phyloP scores from a whole-genome alignment of 2,113 vertebrate genomes.

The Heloderma charlesbogerti region DNA sequence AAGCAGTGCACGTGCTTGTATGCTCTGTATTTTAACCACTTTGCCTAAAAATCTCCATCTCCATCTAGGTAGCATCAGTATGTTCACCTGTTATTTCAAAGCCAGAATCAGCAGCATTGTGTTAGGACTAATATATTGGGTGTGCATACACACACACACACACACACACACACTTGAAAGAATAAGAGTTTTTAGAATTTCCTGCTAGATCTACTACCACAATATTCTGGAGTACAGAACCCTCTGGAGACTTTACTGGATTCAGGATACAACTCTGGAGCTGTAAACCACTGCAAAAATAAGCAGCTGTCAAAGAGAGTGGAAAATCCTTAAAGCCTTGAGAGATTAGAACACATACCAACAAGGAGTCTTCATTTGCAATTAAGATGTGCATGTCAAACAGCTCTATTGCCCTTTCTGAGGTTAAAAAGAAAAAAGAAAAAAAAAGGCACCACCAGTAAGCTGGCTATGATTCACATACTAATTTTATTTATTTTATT shows the following conservation, averaged over 20 bases:
- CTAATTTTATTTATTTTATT: no score
- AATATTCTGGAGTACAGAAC: neutral
- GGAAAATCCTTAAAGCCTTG: conserved; percentile 31
- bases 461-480: conserved; percentile 38
- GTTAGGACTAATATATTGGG: neutral
- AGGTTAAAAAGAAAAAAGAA: neutral
- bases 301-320: neutral
- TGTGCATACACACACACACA: no score
- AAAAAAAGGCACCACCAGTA: conserved; percentile 48
- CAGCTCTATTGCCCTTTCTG: conserved; percentile 12
- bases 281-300: conserved; percentile 37
- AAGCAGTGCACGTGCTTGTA: neutral
- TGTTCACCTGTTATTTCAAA: neutral
- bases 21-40: neutral
- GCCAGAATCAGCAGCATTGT: neutral
- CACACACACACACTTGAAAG: neutral
- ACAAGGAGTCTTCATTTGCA: neutral
- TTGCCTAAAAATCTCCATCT: neutral
- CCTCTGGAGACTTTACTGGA: conserved; percentile 25
- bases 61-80: neutral
- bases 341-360: conserved; percentile 31
- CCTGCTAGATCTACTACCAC: conserved; percentile 20
- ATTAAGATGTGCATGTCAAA: conserved; percentile 1
- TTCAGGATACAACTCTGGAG: conserved; percentile 42
- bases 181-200: conserved; percentile 17